Conservation (phyloP, 2,797 vertebrate species). For the Cyclopterus lumpus region DNA sequence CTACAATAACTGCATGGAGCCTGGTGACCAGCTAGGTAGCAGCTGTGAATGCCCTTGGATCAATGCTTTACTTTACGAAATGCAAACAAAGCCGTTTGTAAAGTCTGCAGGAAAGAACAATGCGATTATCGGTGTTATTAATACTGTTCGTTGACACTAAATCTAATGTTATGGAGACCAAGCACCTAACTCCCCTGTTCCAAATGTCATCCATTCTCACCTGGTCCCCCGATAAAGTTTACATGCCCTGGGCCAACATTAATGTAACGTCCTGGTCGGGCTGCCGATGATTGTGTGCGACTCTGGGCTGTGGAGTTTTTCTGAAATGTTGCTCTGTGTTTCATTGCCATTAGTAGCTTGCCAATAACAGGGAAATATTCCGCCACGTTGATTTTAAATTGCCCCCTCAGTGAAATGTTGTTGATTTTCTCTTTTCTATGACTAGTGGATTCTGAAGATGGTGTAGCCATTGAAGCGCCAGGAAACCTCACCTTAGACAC, state of each 20-base stretch:
- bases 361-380: background rate
- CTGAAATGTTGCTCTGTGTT: background rate
- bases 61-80: background rate
- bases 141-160: background rate
- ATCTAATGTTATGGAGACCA: background rate
- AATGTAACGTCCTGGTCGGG: background rate
- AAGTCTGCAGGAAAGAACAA: background rate
- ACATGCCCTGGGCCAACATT: background rate
- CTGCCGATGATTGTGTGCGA: no score
- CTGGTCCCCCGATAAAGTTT: background rate
- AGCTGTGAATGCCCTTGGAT: background rate
- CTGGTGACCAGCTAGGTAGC: background rate
- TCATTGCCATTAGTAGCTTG: background rate
- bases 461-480: slow-evolving; percentile 83
- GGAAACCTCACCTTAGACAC: slow-evolving; percentile 87
- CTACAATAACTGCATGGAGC: no score
- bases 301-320: background rate
- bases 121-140: background rate
- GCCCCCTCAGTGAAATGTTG: background rate
- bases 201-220: no score
- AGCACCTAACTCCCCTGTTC: background rate
- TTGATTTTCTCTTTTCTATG: slow-evolving; percentile 31
- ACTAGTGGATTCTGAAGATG: slow-evolving; percentile 91
- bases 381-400: background rate
- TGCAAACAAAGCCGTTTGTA: background rate